phyloP scores from a whole-genome alignment of 53 echinoderm and acorn worm species.

The Antedon mediterranea region DNA sequence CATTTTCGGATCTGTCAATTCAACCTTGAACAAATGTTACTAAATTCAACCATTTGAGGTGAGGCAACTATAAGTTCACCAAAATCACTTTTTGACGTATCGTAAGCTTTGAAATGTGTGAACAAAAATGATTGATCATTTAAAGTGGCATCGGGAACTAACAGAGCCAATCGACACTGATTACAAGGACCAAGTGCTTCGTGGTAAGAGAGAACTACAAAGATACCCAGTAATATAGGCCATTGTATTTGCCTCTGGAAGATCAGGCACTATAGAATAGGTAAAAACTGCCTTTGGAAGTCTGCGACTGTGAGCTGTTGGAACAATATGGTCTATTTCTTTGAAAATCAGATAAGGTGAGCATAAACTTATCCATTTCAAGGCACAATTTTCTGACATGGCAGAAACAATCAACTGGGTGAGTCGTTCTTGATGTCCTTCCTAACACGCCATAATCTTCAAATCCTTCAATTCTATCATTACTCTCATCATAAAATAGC shows the following conservation, averaged over 20 bases:
- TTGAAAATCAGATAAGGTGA: not conserved
- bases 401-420: constrained; percentile 1
- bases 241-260: constrained; percentile 16
- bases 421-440: constrained; percentile 29
- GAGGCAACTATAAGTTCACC: constrained; percentile 17
- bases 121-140: constrained; percentile 18
- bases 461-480: not conserved
- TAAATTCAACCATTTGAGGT: constrained; percentile 4
- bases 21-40: constrained; percentile 20
- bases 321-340: too few relatives aligned
- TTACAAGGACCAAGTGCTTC: constrained; percentile 10
- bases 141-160: not conserved
- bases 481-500: not conserved
- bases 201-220: constrained; percentile 11
- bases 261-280: not conserved
- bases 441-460: not conserved
- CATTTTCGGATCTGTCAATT: too few relatives aligned
- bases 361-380: constrained; percentile 15
- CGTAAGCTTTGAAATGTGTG: constrained; percentile 20
- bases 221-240: constrained; percentile 26
- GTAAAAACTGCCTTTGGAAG: too few relatives aligned
- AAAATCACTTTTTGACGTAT: constrained; percentile 20
- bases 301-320: too few relatives aligned
- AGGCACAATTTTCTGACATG: constrained; percentile 14
- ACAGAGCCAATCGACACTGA: constrained; percentile 13